Percentiles rank a stretch among this genome's conserved stretches.
Conservation (phyloP, 2,113 vertebrate species). For the sheep (Ovis aries) region ARS-UI_Ramb_v3.0 NC_056073.1:8946501-8947000, state of each 20-base stretch:
- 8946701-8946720: background rate
- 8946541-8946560: background rate
- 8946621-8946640: background rate
- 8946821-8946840: background rate
- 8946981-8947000: background rate
- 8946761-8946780: background rate
- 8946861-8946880: background rate
- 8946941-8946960: background rate
- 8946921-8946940: background rate
- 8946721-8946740: background rate
- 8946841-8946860: slow-evolving; percentile 1
- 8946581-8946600: background rate
- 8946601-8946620: background rate
- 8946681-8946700: background rate
- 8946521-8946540: background rate
- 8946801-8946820: background rate
- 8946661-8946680: background rate
- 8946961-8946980: background rate
- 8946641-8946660: background rate
- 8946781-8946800: background rate
- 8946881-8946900: background rate
- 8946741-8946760: background rate
- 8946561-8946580: background rate
- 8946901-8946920: background rate
- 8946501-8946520: background rate